A percentile compares a stretch with the other conserved stretches of the same genome.
These are phyloP conservation scores for Ciconia maguari DNA, from an alignment of 2,113 vertebrate species.

Conservation along the genomic window DNA sequence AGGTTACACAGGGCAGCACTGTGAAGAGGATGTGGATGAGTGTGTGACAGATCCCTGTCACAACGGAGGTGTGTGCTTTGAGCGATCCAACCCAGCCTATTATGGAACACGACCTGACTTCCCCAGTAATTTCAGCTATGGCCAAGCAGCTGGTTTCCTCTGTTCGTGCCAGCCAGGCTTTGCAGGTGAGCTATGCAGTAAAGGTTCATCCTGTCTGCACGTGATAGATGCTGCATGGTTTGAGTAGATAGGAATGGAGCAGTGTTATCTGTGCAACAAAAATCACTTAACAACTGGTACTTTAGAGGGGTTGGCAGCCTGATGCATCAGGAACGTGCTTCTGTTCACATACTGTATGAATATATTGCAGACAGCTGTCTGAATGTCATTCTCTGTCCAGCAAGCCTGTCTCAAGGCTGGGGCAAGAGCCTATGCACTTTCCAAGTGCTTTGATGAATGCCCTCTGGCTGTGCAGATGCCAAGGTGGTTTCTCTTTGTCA, in stretches of 20 bases:
- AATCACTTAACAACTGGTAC: neutral
- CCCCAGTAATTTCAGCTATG: conserved; percentile 76
- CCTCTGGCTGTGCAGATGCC: neutral
- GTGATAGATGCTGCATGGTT: too few relatives aligned
- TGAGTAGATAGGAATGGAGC: neutral
- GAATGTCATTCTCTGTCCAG: neutral
- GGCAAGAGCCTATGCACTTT: neutral
- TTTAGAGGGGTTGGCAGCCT: neutral
- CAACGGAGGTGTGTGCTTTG: conserved; percentile 81
- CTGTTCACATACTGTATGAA: neutral
- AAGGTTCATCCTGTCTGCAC: neutral
- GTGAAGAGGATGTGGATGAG: conserved; percentile 87
- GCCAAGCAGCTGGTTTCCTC: conserved; percentile 81
- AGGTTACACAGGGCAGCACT: conserved; percentile 87
- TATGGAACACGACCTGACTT: conserved; percentile 74
- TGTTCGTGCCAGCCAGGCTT: conserved; percentile 88
- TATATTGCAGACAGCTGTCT: neutral
- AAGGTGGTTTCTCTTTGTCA: neutral
- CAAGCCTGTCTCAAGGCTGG: neutral
- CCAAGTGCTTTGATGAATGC: neutral
- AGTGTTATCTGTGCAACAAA: neutral
- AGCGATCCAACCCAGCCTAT: conserved; percentile 79
- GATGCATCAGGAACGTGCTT: neutral
- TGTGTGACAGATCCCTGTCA: conserved; percentile 81
- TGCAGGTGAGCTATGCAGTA: conserved; percentile 71